Base-by-base conservation (phyloP, 2,113 vertebrate genomes). In the Cyprinodon variegatus region DNA sequence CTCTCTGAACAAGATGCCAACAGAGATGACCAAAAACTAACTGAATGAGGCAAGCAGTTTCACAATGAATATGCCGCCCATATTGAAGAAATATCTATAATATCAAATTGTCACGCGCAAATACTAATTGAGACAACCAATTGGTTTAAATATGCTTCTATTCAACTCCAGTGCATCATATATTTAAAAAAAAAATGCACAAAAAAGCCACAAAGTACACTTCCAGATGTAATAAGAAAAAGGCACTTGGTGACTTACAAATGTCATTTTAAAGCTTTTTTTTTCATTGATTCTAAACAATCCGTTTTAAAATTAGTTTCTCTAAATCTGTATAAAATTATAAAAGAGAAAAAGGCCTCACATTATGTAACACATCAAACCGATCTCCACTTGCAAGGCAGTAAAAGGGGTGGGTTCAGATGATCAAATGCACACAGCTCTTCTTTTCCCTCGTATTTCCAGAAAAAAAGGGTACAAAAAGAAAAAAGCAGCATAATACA, bases 321-420 rank as follows among this genome's bases (percentile, higher is more conserved):
- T 70, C 75, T 40, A 59, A 87, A 83, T 79, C 66, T 82, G 79
- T 11, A 63, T 50, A 70, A 62, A 45, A 67, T 46, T 65, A 22
- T 37, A 74, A 77, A 85, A 79, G 66, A 84, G 75, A 75, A 29
- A 45, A 78, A 82, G 81, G 80, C 70, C 76, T 86, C 65, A 46
- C 61, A 89, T 89, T 91, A 91, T 87, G 91, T 88, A 92, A 90
- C 78, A 87, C 76, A 83, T 90, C 82, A 88, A 91, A 90, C 74
- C 76, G 86, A 89, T 88, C 84, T 85, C 72, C 83, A 63, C 84
- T 90, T 73, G 82, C 78, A 86, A 89, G 89, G 87, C 90, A 84
- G 85, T 75, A 83, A 61, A 89, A 86, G 87, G 90, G 87, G 89
- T 77, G 89, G 90, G 85, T 88, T 91, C 68, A 84, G 65, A 77